Evolutionary conservation across 1,140 invertebrate genomes (phyloP).

Genomic region (Pissodes strobi): DNA sequence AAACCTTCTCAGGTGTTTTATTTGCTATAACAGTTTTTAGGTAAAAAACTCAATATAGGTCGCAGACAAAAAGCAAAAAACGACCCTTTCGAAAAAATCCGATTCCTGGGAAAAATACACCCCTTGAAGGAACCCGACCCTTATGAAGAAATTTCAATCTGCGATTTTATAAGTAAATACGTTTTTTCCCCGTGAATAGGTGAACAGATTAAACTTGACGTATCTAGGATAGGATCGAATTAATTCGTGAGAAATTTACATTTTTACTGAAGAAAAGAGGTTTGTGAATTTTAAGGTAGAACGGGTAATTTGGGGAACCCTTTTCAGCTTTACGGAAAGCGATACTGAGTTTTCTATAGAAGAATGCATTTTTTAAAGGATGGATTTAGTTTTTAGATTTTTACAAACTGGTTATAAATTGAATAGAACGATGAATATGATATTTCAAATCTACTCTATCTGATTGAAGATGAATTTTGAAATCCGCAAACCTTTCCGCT

Average conservation of each 20-base stretch:
- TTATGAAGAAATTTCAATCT: constrained; percentile 5
- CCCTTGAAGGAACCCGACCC: constrained; percentile 1
- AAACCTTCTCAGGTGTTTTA: constrained; percentile 11
- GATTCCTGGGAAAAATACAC: constrained; percentile 20
- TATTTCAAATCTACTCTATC: too few relatives aligned
- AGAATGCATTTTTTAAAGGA: too few relatives aligned
- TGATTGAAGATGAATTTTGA: too few relatives aligned
- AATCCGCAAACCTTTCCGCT: too few relatives aligned
- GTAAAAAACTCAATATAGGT: constrained; percentile 6
- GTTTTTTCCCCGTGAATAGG: neutral
- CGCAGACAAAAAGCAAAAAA: constrained; percentile 6
- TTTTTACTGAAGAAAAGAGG: constrained; percentile 4
- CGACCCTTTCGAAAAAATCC: constrained; percentile 7
- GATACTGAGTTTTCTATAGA: too few relatives aligned
- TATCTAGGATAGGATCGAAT: constrained; percentile 11
- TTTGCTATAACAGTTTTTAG: constrained; percentile 12
- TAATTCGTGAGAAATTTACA: constrained; percentile 19
- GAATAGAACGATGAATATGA: too few relatives aligned
- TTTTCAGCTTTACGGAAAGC: neutral
- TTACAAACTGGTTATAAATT: too few relatives aligned
- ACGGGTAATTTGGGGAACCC: neutral
- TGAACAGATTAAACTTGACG: constrained; percentile 7
- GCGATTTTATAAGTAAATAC: constrained; percentile 23
- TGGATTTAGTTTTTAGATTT: too few relatives aligned
- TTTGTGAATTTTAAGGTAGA: constrained; percentile 13